These are phyloP conservation scores for Crypturellus tataupa DNA, from an alignment of 2,797 vertebrate species.

Conservation along the genomic window DNA sequence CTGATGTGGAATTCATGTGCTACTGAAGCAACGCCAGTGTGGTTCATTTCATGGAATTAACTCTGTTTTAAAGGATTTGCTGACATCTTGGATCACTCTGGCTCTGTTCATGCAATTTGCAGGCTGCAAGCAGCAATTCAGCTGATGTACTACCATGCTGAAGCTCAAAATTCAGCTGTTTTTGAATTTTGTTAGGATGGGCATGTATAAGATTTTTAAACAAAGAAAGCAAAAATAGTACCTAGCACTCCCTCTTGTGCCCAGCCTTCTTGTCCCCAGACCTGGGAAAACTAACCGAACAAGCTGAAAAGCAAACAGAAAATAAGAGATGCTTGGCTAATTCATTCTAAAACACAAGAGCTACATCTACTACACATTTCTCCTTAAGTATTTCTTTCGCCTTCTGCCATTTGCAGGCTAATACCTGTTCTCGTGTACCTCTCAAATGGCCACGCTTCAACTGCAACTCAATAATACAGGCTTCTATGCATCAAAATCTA, in stretches of 20 bases:
- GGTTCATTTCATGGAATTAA: not conserved
- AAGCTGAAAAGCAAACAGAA: constrained; percentile 57
- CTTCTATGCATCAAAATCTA: rapidly evolving
- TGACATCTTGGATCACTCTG: not conserved
- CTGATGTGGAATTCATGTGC: not conserved
- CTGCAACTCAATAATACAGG: not conserved
- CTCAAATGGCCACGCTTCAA: not conserved
- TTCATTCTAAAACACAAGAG: not conserved
- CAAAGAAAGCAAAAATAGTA: constrained; percentile 11
- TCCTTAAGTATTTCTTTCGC: not conserved
- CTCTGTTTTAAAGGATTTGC: not conserved
- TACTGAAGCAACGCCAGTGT: not conserved
- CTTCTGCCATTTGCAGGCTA: not conserved
- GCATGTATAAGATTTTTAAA: not conserved
- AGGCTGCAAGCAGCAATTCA: not conserved
- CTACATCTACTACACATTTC: not conserved
- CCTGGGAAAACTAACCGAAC: constrained; percentile 74
- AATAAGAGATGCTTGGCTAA: not conserved
- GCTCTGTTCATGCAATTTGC: not conserved
- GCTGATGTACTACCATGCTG: not conserved
- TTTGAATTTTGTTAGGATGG: not conserved
- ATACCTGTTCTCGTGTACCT: not conserved
- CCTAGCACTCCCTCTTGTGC: constrained; percentile 75
- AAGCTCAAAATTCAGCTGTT: not conserved
- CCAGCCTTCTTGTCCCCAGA: constrained; percentile 75